phyloP scores from a whole-genome alignment of 2,113 vertebrate species.

The Brachirus orientalis region DNA sequence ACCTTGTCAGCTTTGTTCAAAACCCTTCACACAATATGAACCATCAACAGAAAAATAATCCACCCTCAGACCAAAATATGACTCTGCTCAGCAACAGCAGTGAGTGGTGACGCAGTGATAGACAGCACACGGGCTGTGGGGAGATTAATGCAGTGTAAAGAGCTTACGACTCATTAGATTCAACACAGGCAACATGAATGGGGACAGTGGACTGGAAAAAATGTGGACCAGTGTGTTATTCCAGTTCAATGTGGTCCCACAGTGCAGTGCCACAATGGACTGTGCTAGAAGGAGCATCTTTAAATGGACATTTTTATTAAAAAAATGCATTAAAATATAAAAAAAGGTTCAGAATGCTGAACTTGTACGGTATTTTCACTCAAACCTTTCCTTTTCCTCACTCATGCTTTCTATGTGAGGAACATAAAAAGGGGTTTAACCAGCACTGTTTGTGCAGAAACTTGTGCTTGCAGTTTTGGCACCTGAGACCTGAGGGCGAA shows the following conservation, averaged over 20 bases:
- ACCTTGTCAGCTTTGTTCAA: background rate
- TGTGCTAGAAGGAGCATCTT: background rate
- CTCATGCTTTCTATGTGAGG: background rate
- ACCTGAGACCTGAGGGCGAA: constrained; percentile 23
- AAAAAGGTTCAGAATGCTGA: background rate
- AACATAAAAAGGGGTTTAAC: constrained; percentile 3
- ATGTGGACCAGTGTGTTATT: constrained; percentile 26
- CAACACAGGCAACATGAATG: constrained; percentile 47
- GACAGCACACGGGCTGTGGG: constrained; percentile 1
- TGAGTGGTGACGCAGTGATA: background rate
- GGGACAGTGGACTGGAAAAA: constrained; percentile 33
- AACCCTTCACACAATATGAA: background rate
- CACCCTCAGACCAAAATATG: background rate
- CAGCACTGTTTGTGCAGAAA: background rate
- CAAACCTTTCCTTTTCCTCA: background rate
- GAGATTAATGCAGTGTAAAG: constrained; percentile 40
- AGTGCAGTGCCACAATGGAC: background rate
- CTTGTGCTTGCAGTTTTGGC: constrained; percentile 19
- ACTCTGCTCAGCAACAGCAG: background rate
- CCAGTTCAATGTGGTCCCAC: constrained; percentile 3
- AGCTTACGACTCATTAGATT: constrained; percentile 39
- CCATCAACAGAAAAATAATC: background rate
- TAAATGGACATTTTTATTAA: constrained; percentile 6
- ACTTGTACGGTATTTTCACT: background rate
- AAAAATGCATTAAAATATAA: background rate